Base-by-base conservation (phyloP, 2,888 invertebrate genomes). In the Agrotis exclamationis region DNA sequence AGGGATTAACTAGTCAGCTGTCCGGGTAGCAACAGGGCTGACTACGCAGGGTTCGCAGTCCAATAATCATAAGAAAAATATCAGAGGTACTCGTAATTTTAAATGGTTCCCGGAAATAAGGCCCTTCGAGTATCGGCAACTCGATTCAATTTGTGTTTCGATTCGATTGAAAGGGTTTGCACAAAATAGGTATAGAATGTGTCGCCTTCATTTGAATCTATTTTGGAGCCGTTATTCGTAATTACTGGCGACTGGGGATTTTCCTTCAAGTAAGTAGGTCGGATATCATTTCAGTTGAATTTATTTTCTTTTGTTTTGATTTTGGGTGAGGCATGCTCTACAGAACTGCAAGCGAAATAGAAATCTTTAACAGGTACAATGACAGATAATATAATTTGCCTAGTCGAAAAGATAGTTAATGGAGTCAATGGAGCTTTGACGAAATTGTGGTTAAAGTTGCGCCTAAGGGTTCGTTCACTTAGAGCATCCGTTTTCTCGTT, bases 111-210 rank as follows among this genome's bases (percentile, higher is more conserved):
- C 79, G 76, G 74, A 79, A 74, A 76, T 79, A 74, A 68, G 53
- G 68, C 68, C 24, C 79, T 62, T 53, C 13, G 57, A 74, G 74
- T 63, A 62, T 75, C 67, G 67, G 74, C 45, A 67, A 39, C 74
- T 68, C 58, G 53, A 76, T 79, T 74, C 76, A 76, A 76, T 79
- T 76, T 76, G 78, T 73, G 47, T 79, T 79, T 78, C 57, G 63
- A 64, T 77, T 71, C 78, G 7, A 75, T 75, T 72, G 57, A 72
- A 58, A 78, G 78, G 75, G 78, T 71, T 75, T 72, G 57, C 28
- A 44, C 78, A 72, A 77, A 75, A 75, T 77, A 58, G 74, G 72
- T 63, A 77, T 33, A 51, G 78, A 78, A 75, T 78, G 48, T 76
- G 79, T 78, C 54, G 50, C 79, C 64, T 65, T 80, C 70, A 76